Percentiles rank a stretch among this genome's conserved stretches.
Evolutionary conservation across 2,888 invertebrate genomes (phyloP).

Genomic region (Chloromyia formosa): DNA sequence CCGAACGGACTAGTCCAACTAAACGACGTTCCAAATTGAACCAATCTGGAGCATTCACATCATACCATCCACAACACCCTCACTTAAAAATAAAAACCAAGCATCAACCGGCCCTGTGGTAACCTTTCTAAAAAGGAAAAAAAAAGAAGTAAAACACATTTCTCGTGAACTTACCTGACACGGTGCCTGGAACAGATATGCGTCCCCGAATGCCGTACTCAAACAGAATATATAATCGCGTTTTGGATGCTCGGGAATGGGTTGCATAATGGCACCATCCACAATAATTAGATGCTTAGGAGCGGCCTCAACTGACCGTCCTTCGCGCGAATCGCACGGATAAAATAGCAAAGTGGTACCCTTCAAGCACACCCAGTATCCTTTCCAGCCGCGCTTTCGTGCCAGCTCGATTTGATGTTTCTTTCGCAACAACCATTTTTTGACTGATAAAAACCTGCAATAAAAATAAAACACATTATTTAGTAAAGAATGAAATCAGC

Average conservation of each 20-base stretch:
- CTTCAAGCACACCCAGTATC: conserved; percentile 98
- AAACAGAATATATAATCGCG: conserved; percentile 97
- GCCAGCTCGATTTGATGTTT: conserved; percentile 97
- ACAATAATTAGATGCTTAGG: conserved; percentile 96
- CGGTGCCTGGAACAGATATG: conserved; percentile 94
- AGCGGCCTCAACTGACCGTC: conserved; percentile 88
- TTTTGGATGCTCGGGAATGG: conserved; percentile 98
- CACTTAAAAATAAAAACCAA: too few relatives aligned
- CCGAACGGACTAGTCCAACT: too few relatives aligned
- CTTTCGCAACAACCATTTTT: conserved; percentile 96
- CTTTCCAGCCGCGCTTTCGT: conserved; percentile 96
- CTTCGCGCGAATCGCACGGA: conserved; percentile 92
- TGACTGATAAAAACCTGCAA: conserved; percentile 92
- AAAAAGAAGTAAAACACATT: background rate
- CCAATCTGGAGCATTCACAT: too few relatives aligned
- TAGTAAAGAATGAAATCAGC: too few relatives aligned
- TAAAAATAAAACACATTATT: conserved; percentile 28
- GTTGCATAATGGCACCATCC: conserved; percentile 97
- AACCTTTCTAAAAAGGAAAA: too few relatives aligned
- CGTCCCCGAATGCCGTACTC: conserved; percentile 97
- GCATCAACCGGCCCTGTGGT: too few relatives aligned
- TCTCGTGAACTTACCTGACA: conserved; percentile 69
- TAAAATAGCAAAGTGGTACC: conserved; percentile 96
- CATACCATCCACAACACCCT: too few relatives aligned
- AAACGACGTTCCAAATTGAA: too few relatives aligned